phyloP scores from a whole-genome alignment of 2,888 invertebrate genomes.

The Caenorhabditis uteleia region DNA sequence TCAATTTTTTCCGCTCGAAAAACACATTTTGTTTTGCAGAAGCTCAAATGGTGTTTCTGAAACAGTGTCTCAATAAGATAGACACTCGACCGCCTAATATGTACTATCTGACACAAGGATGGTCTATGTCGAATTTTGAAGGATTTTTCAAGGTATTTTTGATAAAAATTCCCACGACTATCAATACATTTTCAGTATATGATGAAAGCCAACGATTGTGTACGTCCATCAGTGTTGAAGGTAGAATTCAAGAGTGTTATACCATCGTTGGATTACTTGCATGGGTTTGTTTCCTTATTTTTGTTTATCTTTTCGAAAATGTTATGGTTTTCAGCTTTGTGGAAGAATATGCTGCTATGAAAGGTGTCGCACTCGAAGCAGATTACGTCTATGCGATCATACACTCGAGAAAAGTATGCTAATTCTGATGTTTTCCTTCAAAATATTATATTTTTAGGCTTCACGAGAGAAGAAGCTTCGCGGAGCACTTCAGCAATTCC shows the following conservation, averaged over 20 bases:
- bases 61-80: slow-evolving; percentile 26
- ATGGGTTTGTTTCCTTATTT: background rate
- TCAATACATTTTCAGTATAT: no score
- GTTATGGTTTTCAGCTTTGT: slow-evolving; percentile 6
- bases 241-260: slow-evolving; percentile 22
- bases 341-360: slow-evolving; percentile 15
- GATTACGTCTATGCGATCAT: slow-evolving; percentile 32
- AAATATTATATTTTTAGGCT: background rate
- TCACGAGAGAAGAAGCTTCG: slow-evolving; percentile 16
- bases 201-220: slow-evolving; percentile 10
- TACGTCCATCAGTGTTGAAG: slow-evolving; percentile 12
- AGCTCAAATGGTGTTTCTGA: slow-evolving; percentile 32
- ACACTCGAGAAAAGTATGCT: slow-evolving; percentile 20
- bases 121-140: slow-evolving; percentile 26
- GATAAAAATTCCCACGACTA: no score
- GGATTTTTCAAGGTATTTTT: slow-evolving; percentile 31
- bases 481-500: slow-evolving; percentile 14
- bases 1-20: background rate
- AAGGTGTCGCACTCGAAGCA: slow-evolving; percentile 10
- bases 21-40: no score
- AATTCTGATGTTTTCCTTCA: background rate
- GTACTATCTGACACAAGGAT: slow-evolving; percentile 29
- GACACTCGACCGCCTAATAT: slow-evolving; percentile 31
- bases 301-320: background rate
- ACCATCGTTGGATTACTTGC: slow-evolving; percentile 12